Evolutionary conservation across 2,113 vertebrate species (phyloP).

Genomic region (Phasianus colchicus): DNA sequence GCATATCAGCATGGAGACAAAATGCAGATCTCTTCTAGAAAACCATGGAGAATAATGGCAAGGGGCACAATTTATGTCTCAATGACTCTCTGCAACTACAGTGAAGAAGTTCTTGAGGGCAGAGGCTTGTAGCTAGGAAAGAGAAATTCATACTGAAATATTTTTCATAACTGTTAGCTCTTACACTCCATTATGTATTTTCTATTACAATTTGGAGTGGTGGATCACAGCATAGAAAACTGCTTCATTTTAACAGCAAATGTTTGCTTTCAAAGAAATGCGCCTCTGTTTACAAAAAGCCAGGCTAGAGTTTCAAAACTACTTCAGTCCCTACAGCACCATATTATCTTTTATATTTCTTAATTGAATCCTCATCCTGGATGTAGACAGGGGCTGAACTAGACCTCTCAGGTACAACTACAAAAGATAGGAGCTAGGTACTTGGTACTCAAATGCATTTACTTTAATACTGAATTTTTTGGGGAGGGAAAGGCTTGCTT

Average conservation of each 20-base stretch:
- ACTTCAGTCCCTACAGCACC: conserved; percentile 11
- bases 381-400: conserved; percentile 26
- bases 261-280: conserved; percentile 32
- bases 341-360: conserved; percentile 55
- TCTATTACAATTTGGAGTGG: conserved; percentile 43
- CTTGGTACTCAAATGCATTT: conserved; percentile 26
- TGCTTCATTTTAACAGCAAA: conserved; percentile 26
- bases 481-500: not conserved
- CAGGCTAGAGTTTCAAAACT: conserved; percentile 33
- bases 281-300: conserved; percentile 34
- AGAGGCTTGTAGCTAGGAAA: not conserved
- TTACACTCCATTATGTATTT: conserved; percentile 34
- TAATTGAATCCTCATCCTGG: conserved; percentile 50
- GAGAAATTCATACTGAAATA: conserved; percentile 6
- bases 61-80: not conserved
- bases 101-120: not conserved
- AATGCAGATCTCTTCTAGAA: not conserved
- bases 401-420: conserved; percentile 37
- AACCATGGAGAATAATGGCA: not conserved
- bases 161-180: conserved; percentile 27
- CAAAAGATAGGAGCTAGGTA: not conserved
- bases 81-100: not conserved
- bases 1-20: not conserved
- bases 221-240: conserved; percentile 13
- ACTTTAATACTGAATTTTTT: not conserved